These are phyloP conservation scores for Chouioia cunea DNA, from an alignment of 2,888 invertebrate species.

Conservation along the genomic window DNA sequence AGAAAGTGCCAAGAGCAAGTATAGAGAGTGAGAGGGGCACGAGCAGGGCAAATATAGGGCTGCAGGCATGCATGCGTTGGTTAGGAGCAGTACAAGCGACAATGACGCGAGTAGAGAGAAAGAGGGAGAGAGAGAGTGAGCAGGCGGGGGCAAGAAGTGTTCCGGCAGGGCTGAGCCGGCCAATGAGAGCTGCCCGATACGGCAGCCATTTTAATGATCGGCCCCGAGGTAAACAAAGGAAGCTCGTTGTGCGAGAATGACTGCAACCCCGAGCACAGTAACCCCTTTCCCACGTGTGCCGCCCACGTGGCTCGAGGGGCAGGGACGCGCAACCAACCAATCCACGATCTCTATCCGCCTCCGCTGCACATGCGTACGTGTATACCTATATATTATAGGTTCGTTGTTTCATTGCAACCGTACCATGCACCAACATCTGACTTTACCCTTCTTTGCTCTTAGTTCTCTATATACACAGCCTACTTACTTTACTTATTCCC, in stretches of 20 bases:
- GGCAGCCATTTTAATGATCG: conserved; percentile 69
- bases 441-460: conserved; percentile 46
- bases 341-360: conserved; percentile 47
- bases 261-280: conserved; percentile 57
- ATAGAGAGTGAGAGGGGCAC: conserved; percentile 34
- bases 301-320: background rate
- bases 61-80: too few relatives aligned
- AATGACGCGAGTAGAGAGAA: conserved; percentile 7
- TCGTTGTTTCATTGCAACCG: conserved; percentile 58
- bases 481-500: conserved; percentile 44
- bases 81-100: too few relatives aligned
- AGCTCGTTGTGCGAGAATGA: conserved; percentile 57
- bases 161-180: conserved; percentile 52
- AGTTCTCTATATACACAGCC: conserved; percentile 39
- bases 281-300: conserved; percentile 52
- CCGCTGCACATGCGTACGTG: conserved; percentile 59
- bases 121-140: conserved; percentile 22
- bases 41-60: conserved; percentile 8
- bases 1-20: conserved; percentile 39
- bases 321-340: conserved; percentile 10
- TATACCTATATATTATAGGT: conserved; percentile 57
- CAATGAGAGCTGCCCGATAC: conserved; percentile 65
- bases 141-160: conserved; percentile 24
- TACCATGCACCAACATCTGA: conserved; percentile 60
- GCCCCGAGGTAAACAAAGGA: conserved; percentile 66